phyloP scores from a whole-genome alignment of 2,113 vertebrate genomes.

The Sceloporus undulatus region DNA sequence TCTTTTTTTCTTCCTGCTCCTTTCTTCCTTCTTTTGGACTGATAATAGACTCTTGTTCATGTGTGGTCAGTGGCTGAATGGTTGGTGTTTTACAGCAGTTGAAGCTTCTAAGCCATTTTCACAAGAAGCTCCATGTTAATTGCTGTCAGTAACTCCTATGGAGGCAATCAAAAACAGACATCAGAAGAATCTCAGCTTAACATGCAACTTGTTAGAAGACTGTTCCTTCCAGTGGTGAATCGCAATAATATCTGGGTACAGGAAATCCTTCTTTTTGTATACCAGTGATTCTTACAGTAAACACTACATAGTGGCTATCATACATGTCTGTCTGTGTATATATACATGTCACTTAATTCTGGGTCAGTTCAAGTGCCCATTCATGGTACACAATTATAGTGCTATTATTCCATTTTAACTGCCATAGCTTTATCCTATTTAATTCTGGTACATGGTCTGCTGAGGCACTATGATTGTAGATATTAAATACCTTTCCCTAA shows the following conservation, averaged over 20 bases:
- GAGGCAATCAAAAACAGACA: not conserved
- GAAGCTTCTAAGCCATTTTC: not conserved
- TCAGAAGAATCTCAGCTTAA: not conserved
- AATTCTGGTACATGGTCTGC: no score
- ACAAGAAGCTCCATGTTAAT: not conserved
- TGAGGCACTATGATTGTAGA: no score
- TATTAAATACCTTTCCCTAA: no score
- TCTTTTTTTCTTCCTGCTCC: no score
- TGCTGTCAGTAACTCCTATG: not conserved
- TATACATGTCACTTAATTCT: no score
- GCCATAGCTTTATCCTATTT: no score
- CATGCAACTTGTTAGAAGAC: not conserved
- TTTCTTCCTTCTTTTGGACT: no score
- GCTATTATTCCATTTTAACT: no score
- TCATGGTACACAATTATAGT: no score
- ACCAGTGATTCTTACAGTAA: not conserved
- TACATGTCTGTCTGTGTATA: not conserved
- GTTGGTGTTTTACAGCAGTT: not conserved
- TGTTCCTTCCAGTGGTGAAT: not conserved
- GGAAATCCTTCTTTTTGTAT: not conserved
- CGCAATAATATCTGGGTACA: not conserved
- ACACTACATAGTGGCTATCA: not conserved
- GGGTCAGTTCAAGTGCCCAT: not conserved
- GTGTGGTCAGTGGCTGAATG: not conserved
- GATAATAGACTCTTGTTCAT: not conserved